phyloP scores from a whole-genome alignment of 1,140 invertebrate species.

The Zaprionus camerounensis region DNA sequence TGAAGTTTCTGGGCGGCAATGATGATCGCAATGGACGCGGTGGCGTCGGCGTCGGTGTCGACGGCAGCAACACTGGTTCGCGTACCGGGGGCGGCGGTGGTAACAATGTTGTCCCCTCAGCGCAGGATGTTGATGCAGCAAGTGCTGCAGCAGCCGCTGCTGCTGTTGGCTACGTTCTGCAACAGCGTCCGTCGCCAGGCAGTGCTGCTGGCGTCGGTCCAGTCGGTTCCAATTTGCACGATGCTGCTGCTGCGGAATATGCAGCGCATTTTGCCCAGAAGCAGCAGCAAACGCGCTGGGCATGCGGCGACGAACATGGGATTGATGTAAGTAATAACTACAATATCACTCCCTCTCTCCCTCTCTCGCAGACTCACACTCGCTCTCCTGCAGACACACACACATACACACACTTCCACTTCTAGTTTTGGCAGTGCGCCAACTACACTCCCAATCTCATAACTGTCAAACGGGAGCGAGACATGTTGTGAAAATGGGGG shows the following conservation, averaged over 20 bases:
- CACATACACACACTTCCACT: background rate
- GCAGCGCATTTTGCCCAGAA: constrained; percentile 81
- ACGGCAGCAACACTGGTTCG: constrained; percentile 53
- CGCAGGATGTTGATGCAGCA: constrained; percentile 70
- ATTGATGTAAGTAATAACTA: constrained; percentile 80
- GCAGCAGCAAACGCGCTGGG: constrained; percentile 80
- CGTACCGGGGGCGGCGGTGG: constrained; percentile 29
- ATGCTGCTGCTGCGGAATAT: constrained; percentile 76
- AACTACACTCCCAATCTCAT: constrained; percentile 1
- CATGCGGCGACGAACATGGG: constrained; percentile 80
- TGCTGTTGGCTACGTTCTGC: constrained; percentile 79
- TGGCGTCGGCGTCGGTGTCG: constrained; percentile 70
- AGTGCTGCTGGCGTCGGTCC: constrained; percentile 48
- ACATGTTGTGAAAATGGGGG: background rate
- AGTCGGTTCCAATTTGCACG: constrained; percentile 65
- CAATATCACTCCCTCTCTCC: background rate
- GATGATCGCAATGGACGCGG: constrained; percentile 83
- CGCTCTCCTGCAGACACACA: background rate
- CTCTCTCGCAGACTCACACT: background rate
- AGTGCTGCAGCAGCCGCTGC: constrained; percentile 73
- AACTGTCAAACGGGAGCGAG: background rate
- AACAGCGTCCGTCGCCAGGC: constrained; percentile 74
- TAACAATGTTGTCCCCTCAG: constrained; percentile 34
- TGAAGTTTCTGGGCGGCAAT: constrained; percentile 83
- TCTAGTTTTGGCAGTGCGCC: background rate